A percentile compares a stretch with the other conserved stretches of the same genome.
Evolutionary conservation across 2,797 vertebrate species (phyloP).

Genomic region (Podarcis lilfordi): DNA sequence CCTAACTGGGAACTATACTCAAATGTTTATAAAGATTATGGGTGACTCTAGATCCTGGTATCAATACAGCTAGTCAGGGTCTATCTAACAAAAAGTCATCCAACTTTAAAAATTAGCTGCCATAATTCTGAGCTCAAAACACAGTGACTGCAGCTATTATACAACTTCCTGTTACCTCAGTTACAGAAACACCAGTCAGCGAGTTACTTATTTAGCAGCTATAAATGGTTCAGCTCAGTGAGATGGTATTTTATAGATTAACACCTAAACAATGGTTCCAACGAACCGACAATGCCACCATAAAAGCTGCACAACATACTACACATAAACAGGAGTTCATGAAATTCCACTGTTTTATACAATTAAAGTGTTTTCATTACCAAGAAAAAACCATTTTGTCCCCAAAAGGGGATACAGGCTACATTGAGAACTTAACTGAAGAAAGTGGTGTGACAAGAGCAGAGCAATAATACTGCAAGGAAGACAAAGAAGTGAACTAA

Average conservation of each 20-base stretch:
- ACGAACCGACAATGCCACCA: slow-evolving; percentile 31
- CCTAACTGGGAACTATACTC: not conserved
- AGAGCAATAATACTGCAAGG: not conserved
- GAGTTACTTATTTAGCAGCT: slow-evolving; percentile 27
- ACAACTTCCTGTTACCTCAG: not conserved
- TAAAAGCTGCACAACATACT: not conserved
- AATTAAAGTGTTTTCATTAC: not conserved
- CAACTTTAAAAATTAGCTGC: not conserved
- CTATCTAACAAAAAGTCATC: not conserved
- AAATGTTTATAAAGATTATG: not conserved
- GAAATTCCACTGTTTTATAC: not conserved
- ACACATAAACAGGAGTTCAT: not conserved
- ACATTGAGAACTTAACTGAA: not conserved
- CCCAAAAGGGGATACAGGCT: not conserved
- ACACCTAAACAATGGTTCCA: slow-evolving; percentile 50
- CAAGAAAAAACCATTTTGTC: not conserved
- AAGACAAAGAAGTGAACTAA: not conserved
- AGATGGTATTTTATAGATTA: slow-evolving; percentile 43
- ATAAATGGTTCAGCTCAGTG: not conserved
- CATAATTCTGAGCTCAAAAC: not conserved
- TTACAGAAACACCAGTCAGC: not conserved
- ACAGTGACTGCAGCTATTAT: not conserved
- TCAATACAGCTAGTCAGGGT: not conserved
- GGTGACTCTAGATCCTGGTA: not conserved
- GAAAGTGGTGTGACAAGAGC: not conserved